Conservation (phyloP, 2,113 vertebrate species). For the Aythya baeri region DNA sequence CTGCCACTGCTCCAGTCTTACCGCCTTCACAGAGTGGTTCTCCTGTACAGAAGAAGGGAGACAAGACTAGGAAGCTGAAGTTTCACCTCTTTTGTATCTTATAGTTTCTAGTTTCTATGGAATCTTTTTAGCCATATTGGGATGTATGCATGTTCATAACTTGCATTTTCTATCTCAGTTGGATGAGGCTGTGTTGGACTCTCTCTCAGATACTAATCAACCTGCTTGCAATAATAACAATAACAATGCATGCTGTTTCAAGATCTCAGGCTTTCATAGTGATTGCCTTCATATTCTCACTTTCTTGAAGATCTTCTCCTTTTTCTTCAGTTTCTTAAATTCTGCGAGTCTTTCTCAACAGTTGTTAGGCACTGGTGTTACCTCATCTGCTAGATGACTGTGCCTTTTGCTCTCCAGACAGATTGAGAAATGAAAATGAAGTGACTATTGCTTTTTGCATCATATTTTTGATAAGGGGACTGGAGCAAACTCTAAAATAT, state of each 20-base stretch:
- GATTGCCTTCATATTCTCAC: neutral
- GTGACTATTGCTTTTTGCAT: conserved; percentile 13
- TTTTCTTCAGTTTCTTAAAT: neutral
- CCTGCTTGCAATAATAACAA: neutral
- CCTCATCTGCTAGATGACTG: neutral
- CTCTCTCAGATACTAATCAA: conserved; percentile 1
- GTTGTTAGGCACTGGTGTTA: neutral
- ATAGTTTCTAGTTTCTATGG: neutral
- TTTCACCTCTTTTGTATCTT: neutral
- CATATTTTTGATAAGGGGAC: conserved; percentile 24
- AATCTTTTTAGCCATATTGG: neutral
- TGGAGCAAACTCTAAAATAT: conserved; percentile 23
- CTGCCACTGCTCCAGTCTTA: neutral
- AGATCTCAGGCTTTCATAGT: neutral
- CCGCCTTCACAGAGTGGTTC: neutral
- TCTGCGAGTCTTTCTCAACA: neutral
- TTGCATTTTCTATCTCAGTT: neutral
- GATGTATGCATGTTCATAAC: neutral
- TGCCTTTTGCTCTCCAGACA: conserved; percentile 25
- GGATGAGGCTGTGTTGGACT: conserved; percentile 12
- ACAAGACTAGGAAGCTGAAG: neutral
- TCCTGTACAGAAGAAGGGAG: neutral
- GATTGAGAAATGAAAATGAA: conserved; percentile 49
- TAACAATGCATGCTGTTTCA: neutral
- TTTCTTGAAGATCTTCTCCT: neutral